These are phyloP conservation scores for Brachyistius frenatus DNA, from an alignment of 2,113 vertebrate genomes.

Conservation along the genomic window DNA sequence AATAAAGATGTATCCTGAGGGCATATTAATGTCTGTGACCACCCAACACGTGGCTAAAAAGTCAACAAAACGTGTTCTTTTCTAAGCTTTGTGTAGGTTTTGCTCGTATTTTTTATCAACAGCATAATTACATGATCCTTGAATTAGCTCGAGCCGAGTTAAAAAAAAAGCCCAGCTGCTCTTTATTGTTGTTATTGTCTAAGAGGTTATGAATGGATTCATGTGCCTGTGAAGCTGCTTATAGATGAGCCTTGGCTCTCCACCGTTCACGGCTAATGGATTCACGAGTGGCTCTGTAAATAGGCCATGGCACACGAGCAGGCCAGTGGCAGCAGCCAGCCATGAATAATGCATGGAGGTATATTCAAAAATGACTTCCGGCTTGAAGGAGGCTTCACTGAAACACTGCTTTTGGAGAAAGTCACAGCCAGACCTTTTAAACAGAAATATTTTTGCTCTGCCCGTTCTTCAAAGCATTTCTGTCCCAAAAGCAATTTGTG, in stretches of 20 bases:
- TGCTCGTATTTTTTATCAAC: background rate
- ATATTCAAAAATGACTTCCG: conserved; percentile 60
- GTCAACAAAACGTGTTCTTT: background rate
- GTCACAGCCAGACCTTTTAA: conserved; percentile 2
- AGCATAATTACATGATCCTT: background rate
- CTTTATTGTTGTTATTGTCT: conserved; percentile 21
- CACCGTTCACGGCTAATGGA: conserved; percentile 64
- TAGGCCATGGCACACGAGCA: conserved; percentile 67
- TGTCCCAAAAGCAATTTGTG: conserved; percentile 5
- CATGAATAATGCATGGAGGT: conserved; percentile 70
- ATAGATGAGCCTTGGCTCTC: conserved; percentile 47
- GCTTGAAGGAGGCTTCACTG: conserved; percentile 36
- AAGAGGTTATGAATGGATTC: conserved; percentile 50
- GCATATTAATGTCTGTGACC: background rate
- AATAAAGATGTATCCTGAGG: no score
- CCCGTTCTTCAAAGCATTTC: background rate
- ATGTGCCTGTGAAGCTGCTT: conserved; percentile 53
- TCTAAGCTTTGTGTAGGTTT: background rate
- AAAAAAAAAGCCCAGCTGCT: conserved; percentile 41
- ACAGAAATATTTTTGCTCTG: background rate
- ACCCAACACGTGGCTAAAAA: background rate
- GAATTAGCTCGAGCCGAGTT: conserved; percentile 23
- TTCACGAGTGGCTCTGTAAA: conserved; percentile 68
- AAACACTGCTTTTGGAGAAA: conserved; percentile 28
- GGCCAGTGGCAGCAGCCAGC: conserved; percentile 50